These are phyloP conservation scores for Sparidentex hasta DNA, from an alignment of 2,797 vertebrate genomes.

Conservation along the genomic window DNA sequence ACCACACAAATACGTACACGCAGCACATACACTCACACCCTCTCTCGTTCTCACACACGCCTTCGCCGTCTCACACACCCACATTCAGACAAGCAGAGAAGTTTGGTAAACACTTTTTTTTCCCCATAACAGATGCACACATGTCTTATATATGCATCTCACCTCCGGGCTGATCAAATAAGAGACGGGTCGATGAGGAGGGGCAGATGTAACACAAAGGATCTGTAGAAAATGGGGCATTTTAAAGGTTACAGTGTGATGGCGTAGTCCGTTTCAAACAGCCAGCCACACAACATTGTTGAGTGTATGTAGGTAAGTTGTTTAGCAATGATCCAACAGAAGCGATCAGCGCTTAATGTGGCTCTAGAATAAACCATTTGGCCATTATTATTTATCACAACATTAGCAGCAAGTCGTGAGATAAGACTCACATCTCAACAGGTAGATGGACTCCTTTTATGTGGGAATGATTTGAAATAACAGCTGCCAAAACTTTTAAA, in stretches of 20 bases:
- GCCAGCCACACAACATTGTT: neutral
- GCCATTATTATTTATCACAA: no score
- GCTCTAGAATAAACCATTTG: neutral
- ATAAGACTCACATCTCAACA: neutral
- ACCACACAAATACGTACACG: conserved; percentile 12
- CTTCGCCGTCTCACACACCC: neutral
- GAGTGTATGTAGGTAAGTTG: neutral
- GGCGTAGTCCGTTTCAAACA: neutral
- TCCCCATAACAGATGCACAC: neutral
- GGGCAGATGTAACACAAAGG: neutral
- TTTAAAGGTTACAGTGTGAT: neutral
- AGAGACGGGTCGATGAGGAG: neutral
- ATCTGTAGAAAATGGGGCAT: neutral
- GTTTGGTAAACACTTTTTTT: neutral
- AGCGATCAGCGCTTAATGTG: neutral
- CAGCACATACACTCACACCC: neutral
- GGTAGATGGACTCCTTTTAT: neutral
- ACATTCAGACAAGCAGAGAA: conserved; percentile 7
- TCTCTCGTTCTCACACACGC: neutral
- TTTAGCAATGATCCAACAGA: neutral
- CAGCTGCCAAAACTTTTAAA: neutral
- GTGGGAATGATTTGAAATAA: neutral
- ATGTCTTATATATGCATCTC: neutral
- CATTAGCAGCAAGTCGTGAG: neutral
- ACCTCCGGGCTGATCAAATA: conserved; percentile 20